Base-by-base conservation (phyloP, 2,797 vertebrate species). In the Toxotes lorentzi region DNA sequence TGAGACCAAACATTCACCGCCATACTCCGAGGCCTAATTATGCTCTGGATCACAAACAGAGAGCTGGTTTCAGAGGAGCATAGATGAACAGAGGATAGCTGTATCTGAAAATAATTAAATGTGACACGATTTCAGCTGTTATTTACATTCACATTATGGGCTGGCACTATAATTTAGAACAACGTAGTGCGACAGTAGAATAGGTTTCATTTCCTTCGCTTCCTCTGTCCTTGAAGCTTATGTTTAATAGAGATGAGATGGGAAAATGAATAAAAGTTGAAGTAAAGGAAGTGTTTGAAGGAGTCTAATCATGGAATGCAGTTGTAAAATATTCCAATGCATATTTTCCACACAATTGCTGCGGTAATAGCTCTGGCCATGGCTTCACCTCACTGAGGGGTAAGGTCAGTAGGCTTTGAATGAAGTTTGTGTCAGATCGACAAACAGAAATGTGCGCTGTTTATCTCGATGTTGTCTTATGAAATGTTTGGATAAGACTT, bases 121-220 rank as follows among this genome's bases (percentile, higher is more conserved):
- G 56, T 21, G 82, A 88, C 82, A 32, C 32, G 61, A 60, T 59
- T 85, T 76, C 61, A 64, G 54, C 81, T 73, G 60, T 70, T 88
- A 85, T 89, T 89, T 86, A 88, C 85, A 60, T 87, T 78, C 60
- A 59, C 51, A 61, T 79, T 85, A 86, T 19, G 62, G 59, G 56
- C 75, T 78, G 80, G 81, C 78, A 69, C 48, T 27, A 66, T 78
- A 53, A 74, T 70, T 86, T 78, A 81, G 19, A 67, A 40, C 34
- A 35, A 78, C 38, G 47, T 7, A 17, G 27, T 13, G 32, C 62
- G 40, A 47, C n/a, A 23, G 7, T 3, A 3, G 11, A 74, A 51
- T 32, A 59, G 2, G 73, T 53, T 79, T 51, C 0, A 17, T 63
- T 76, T 71, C 50, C 58, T 47, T 5, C 0, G 50, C 45, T 71